Base-by-base conservation (phyloP, 2,797 vertebrate species). In the Dermochelys coriacea region DNA sequence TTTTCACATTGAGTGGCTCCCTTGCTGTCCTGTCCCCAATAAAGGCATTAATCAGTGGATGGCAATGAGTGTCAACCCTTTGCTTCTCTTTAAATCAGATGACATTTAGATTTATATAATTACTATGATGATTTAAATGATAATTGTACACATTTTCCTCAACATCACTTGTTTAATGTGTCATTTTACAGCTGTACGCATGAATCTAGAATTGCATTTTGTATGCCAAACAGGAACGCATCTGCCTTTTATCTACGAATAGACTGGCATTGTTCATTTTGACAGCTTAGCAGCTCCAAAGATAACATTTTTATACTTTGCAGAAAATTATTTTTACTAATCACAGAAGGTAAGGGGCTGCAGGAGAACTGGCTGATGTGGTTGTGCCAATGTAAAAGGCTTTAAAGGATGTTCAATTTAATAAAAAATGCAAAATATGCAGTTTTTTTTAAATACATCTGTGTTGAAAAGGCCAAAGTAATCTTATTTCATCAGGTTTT, bases 1-100 rank as follows among this genome's bases (percentile, higher is more conserved):
- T 83, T 92, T 93, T 88, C 34, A 79, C 8, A n/a, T 19, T 21
- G 27, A 51, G 29, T 59, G 25, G 37, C 50, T 5, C 79, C 49
- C 85, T 93, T 95, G 23, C 68, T 93, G 68, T 71, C 82, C 71
- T 84, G 10, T 68, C 82, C 27, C 77, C 83, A 57, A 34, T 75
- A 84, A 77, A 54, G 50, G 84, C 34, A 81, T 68, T 50, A 82
- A 86, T 64, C 18, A 75, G 84, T 12, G 41, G 45, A 94, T 50
- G 21, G 52, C 51, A 82, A 81, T 41, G 59, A 86, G 45, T 93
- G 82, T 51, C 81, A 85, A 91, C 80, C 45, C 97, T 96, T 85
- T 83, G 80, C 27, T 95, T 83, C 85, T 94, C 93, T 95, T 95
- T 92, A 95, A 95, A 88, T 93, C 85, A 59, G 86, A 47, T 92